phyloP scores from a whole-genome alignment of 2,113 vertebrate genomes.

The Nothoprocta perdicaria region DNA sequence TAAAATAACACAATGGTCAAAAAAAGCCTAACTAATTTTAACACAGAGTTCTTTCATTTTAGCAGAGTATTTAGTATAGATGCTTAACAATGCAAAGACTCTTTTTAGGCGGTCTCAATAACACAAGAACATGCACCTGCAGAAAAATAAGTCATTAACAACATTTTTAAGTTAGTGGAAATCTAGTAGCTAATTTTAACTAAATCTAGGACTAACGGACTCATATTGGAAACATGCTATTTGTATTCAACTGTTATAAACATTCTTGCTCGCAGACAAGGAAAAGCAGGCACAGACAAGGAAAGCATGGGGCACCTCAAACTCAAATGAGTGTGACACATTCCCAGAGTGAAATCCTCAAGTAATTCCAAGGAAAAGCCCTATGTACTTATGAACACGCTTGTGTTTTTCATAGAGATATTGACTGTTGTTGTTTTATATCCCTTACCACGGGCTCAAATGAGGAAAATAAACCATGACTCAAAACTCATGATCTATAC shows the following conservation, averaged over 20 bases:
- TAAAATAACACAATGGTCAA: neutral
- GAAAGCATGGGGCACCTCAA: neutral
- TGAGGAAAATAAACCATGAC: neutral
- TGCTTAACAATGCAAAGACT: neutral
- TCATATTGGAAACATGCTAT: neutral
- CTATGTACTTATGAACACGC: neutral
- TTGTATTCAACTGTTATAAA: neutral
- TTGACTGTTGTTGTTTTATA: accelerated
- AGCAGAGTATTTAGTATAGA: neutral
- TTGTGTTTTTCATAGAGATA: neutral
- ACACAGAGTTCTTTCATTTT: neutral
- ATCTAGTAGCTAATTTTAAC: neutral
- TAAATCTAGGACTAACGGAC: too few species aligned
- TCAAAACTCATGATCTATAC: neutral
- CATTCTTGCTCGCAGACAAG: neutral
- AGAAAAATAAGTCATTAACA: neutral
- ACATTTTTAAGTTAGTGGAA: neutral
- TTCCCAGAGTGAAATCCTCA: neutral
- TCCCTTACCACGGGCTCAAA: neutral
- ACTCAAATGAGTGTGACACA: too few species aligned
- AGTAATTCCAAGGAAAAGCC: neutral
- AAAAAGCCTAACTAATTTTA: neutral
- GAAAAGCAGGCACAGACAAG: neutral
- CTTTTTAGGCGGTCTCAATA: neutral
- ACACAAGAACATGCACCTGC: neutral